Evolutionary conservation across 2,113 vertebrate genomes (phyloP).

Genomic region (Marmota flaviventris): DNA sequence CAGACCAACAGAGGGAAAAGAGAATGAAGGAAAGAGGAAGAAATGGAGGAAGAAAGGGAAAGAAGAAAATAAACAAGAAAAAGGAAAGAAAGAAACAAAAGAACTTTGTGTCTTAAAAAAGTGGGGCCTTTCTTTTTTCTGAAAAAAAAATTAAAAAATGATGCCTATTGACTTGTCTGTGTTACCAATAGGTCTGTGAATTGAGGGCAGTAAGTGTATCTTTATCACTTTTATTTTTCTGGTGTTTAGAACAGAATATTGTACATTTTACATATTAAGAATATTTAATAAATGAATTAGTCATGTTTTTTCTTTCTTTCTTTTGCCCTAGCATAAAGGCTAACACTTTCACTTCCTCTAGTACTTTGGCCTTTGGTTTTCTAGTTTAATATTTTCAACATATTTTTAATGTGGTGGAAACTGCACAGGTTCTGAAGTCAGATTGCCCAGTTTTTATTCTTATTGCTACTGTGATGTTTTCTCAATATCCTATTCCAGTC

Average conservation of each 20-base stretch:
- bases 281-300: neutral
- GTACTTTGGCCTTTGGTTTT: conserved; percentile 17
- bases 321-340: neutral
- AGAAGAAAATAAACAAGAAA: neutral
- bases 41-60: neutral
- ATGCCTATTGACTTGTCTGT: neutral
- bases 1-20: neutral
- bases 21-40: too few relatives aligned
- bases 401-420: conserved; percentile 4
- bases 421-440: neutral
- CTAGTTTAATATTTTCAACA: neutral
- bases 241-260: neutral
- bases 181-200: neutral
- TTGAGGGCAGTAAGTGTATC: neutral
- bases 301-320: neutral
- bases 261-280: neutral
- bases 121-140: neutral
- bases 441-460: neutral
- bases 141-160: neutral
- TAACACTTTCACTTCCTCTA: neutral
- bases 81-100: neutral
- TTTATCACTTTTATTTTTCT: conserved; percentile 18
- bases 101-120: neutral
- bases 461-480: neutral
- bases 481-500: neutral